These are phyloP conservation scores for Danio jaintianensis DNA, from an alignment of 2,797 vertebrate species.

Conservation along the genomic window DNA sequence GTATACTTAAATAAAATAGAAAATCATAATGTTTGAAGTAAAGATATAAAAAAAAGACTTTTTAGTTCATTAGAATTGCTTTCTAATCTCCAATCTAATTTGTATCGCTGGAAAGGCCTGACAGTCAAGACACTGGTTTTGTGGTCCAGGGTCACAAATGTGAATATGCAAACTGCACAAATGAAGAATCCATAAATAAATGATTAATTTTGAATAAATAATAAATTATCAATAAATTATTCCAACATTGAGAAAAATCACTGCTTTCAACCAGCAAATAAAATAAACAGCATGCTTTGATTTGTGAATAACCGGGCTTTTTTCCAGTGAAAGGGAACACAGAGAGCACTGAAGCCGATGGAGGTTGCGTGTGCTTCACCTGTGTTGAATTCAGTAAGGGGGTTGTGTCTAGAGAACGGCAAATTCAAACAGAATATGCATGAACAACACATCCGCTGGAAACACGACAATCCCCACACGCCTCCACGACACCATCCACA, in stretches of 20 bases:
- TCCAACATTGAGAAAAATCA: background rate
- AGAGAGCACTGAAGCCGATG: slow-evolving; percentile 1
- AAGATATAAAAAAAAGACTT: too few species aligned
- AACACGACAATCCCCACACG: slow-evolving; percentile 41
- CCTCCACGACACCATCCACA: slow-evolving; percentile 12
- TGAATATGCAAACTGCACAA: too few species aligned
- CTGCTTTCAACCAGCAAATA: slow-evolving; percentile 27
- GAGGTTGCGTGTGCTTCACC: slow-evolving; percentile 33
- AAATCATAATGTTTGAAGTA: too few species aligned
- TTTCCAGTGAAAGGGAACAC: slow-evolving; percentile 27
- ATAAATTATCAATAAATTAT: slow-evolving; percentile 1
- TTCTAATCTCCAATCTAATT: too few species aligned
- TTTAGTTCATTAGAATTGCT: too few species aligned
- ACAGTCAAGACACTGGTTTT: too few species aligned
- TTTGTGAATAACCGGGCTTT: slow-evolving; percentile 13
- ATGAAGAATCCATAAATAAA: too few species aligned
- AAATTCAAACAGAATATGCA: slow-evolving; percentile 56
- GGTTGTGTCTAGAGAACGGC: slow-evolving; percentile 38
- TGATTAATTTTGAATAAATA: background rate
- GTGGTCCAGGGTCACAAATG: too few species aligned
- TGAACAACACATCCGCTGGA: slow-evolving; percentile 46
- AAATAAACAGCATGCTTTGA: background rate
- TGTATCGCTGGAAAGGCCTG: too few species aligned
- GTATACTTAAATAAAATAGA: too few species aligned
- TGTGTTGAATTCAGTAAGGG: slow-evolving; percentile 32